Conservation (phyloP, 92 coral and sea anemone genomes). For the Porites lobata region DNA sequence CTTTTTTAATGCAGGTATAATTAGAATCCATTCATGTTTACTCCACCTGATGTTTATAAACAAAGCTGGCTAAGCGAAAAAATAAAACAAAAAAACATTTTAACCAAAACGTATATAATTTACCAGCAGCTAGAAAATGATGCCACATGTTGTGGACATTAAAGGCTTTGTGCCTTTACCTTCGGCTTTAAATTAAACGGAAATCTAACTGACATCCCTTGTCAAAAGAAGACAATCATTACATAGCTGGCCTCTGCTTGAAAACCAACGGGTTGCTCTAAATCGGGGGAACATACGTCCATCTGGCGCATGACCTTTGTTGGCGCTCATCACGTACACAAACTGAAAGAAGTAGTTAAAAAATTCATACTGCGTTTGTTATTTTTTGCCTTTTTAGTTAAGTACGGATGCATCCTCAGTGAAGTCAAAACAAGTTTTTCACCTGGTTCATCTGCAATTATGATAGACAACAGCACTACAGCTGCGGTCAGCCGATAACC, state of each 20-base stretch:
- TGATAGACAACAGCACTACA: slow-evolving; percentile 3
- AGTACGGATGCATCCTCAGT: not conserved
- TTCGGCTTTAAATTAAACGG: not conserved
- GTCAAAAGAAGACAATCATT: not conserved
- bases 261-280: not conserved
- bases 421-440: slow-evolving; percentile 21
- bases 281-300: not conserved
- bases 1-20: not conserved
- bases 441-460: slow-evolving; percentile 25
- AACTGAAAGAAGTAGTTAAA: not conserved
- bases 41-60: slow-evolving; percentile 36
- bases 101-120: not conserved
- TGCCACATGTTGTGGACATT: slow-evolving; percentile 20
- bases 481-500: slow-evolving; percentile 9
- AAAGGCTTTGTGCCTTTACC: slow-evolving; percentile 2
- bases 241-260: not conserved
- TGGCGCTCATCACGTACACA: not conserved
- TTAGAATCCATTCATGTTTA: slow-evolving; percentile 11
- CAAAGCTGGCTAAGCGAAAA: slow-evolving; percentile 38
- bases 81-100: too few species aligned
- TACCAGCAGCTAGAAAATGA: not conserved
- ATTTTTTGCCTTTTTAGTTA: not conserved
- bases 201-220: not conserved
- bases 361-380: not conserved
- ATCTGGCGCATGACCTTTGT: not conserved